phyloP scores from a whole-genome alignment of 2,797 vertebrate genomes.

The Nannoperca obscura region DNA sequence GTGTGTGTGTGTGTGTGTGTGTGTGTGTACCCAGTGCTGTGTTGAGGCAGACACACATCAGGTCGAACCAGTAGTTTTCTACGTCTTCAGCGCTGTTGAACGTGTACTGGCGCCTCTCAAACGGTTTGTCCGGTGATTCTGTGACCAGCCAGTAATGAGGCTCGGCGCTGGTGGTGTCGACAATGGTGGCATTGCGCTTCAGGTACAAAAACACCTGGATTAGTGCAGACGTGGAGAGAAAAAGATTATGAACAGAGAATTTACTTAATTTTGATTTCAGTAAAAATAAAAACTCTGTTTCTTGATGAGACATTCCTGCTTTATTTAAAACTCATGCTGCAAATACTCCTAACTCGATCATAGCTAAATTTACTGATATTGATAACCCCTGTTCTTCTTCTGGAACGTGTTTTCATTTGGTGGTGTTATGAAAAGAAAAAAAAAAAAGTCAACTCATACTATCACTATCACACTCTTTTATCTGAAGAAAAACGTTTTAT shows the following conservation, averaged over 20 bases:
- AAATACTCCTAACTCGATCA: not conserved
- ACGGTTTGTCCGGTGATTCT: conserved; percentile 88
- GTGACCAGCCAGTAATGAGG: conserved; percentile 95
- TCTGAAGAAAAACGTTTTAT: not conserved
- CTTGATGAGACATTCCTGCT: too few species aligned
- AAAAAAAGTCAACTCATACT: too few species aligned
- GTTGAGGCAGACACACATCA: conserved; percentile 97
- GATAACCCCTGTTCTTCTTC: not conserved
- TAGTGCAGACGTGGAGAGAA: not conserved
- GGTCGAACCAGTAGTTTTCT: conserved; percentile 97
- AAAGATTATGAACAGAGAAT: not conserved
- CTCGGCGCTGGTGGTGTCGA: conserved; percentile 93
- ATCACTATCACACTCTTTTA: too few species aligned
- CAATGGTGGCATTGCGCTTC: conserved; percentile 89
- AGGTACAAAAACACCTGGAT: conserved; percentile 90
- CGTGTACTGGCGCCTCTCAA: conserved; percentile 88
- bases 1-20: not conserved
- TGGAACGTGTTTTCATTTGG: not conserved
- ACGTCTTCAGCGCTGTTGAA: conserved; percentile 88
- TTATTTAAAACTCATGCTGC: not conserved
- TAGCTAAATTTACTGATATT: not conserved
- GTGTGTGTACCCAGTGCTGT: conserved; percentile 90
- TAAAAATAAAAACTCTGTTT: not conserved
- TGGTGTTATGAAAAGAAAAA: not conserved
- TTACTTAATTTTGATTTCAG: not conserved